These are phyloP conservation scores for Ptychochromis oligacanthus DNA, from an alignment of 2,113 vertebrate species.

Conservation along the genomic window DNA sequence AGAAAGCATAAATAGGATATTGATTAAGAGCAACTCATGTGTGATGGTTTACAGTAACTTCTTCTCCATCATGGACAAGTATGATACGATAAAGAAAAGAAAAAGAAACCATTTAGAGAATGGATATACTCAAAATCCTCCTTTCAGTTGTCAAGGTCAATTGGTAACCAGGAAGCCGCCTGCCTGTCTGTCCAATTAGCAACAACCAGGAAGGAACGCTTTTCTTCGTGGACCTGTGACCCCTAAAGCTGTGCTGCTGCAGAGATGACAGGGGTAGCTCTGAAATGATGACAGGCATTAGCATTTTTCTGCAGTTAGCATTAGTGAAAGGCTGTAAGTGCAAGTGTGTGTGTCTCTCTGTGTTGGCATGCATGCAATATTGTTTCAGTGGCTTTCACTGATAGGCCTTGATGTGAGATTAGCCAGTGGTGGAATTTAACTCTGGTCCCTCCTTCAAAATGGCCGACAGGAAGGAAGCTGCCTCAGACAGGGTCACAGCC, in stretches of 20 bases:
- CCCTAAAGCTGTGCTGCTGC: conserved; percentile 73
- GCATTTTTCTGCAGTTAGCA: conserved; percentile 79
- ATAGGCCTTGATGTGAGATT: conserved; percentile 74
- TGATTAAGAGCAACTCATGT: not conserved
- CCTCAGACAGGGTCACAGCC: conserved; percentile 73
- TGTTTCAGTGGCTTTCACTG: conserved; percentile 64
- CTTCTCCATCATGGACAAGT: not conserved
- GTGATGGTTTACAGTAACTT: not conserved
- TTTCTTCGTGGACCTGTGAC: conserved; percentile 66
- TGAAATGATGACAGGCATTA: conserved; percentile 79
- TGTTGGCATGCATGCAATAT: conserved; percentile 54
- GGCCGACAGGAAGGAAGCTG: conserved; percentile 77
- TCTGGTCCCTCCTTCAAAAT: conserved; percentile 75
- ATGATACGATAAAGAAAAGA: conserved; percentile 12
- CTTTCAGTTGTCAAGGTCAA: conserved; percentile 72
- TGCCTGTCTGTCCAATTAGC: conserved; percentile 76
- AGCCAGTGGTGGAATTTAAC: conserved; percentile 64
- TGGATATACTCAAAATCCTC: conserved; percentile 47
- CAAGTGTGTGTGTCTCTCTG: conserved; percentile 30
- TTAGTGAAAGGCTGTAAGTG: conserved; percentile 61
- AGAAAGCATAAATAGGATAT: not conserved
- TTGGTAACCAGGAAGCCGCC: conserved; percentile 67
- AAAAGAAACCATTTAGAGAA: conserved; percentile 24
- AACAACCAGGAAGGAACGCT: conserved; percentile 74
- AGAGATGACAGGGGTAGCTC: conserved; percentile 73